A percentile compares a stretch with the other conserved stretches of the same genome.
Evolutionary conservation across 1,140 invertebrate genomes (phyloP).

Genomic region (Probaryconus sp.): DNA sequence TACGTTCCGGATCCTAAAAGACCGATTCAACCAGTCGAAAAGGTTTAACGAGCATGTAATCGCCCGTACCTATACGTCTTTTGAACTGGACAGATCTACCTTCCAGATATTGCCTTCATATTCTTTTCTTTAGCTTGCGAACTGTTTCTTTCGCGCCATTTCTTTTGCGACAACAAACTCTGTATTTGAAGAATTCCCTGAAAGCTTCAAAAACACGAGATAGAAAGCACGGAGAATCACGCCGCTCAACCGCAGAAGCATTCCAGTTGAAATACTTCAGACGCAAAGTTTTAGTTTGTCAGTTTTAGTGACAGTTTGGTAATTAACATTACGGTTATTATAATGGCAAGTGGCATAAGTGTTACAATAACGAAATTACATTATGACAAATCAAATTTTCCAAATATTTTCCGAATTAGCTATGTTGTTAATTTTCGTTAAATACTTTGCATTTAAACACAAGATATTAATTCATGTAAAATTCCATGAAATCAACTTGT

Average conservation of each 20-base stretch:
- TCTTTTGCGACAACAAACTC: constrained; percentile 16
- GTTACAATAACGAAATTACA: too few species aligned
- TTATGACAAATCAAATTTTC: too few species aligned
- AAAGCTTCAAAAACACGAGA: neutral
- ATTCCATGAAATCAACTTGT: too few species aligned
- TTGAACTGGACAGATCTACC: constrained; percentile 24
- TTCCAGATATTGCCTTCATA: constrained; percentile 29
- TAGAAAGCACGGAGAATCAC: neutral
- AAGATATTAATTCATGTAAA: too few species aligned
- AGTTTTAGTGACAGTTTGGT: too few species aligned
- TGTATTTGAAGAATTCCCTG: constrained; percentile 12
- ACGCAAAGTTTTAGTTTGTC: neutral
- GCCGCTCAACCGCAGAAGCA: neutral
- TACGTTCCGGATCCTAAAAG: constrained; percentile 21
- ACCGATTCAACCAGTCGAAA: constrained; percentile 45
- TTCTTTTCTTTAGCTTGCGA: constrained; percentile 12
- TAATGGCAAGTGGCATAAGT: too few species aligned
- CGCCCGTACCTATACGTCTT: constrained; percentile 34
- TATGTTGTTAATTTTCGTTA: too few species aligned
- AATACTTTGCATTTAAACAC: too few species aligned
- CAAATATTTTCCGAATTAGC: too few species aligned
- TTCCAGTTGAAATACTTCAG: neutral
- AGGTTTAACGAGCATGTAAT: constrained; percentile 54
- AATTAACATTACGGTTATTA: too few species aligned
- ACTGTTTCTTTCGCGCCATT: constrained; percentile 18